Percentiles rank a stretch among this genome's conserved stretches.
These are phyloP conservation scores for Halichoeres trimaculatus DNA, from an alignment of 2,113 vertebrate species.

Conservation along the genomic window DNA sequence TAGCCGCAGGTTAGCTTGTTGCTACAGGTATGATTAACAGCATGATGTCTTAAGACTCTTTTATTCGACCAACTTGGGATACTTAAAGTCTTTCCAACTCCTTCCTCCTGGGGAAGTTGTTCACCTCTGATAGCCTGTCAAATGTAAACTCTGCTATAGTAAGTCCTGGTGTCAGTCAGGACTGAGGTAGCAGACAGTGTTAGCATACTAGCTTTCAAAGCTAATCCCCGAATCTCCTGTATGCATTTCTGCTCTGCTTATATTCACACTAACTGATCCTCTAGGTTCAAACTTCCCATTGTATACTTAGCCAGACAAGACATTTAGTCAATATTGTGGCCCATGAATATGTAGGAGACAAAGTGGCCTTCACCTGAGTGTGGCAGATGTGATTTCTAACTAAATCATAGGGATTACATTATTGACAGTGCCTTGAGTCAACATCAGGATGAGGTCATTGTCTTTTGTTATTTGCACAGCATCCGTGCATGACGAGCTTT, in stretches of 20 bases:
- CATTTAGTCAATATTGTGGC: slow-evolving; percentile 74
- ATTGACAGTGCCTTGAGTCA: slow-evolving; percentile 77
- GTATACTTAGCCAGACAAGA: slow-evolving; percentile 67
- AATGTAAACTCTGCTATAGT: slow-evolving; percentile 38
- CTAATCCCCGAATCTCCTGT: slow-evolving; percentile 73
- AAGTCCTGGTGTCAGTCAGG: slow-evolving; percentile 41
- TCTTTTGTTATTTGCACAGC: slow-evolving; percentile 51
- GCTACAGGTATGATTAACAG: slow-evolving; percentile 54
- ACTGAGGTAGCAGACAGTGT: slow-evolving; percentile 19
- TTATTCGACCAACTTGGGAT: slow-evolving; percentile 8
- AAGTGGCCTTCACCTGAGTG: slow-evolving; percentile 71
- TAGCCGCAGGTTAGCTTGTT: slow-evolving; percentile 40
- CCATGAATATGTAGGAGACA: slow-evolving; percentile 78
- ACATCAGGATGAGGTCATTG: slow-evolving; percentile 73
- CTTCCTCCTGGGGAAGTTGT: slow-evolving; percentile 23
- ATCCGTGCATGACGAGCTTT: slow-evolving; percentile 7
- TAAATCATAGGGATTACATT: slow-evolving; percentile 79
- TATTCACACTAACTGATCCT: slow-evolving; percentile 59
- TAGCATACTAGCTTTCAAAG: slow-evolving; percentile 43
- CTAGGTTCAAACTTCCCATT: slow-evolving; percentile 50
- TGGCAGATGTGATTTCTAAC: slow-evolving; percentile 75
- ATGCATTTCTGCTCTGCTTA: slow-evolving; percentile 74
- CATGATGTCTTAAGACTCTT: slow-evolving; percentile 21
- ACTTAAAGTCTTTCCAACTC: slow-evolving; percentile 42
- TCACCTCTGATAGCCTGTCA: slow-evolving; percentile 1